phyloP scores from a whole-genome alignment of 2,888 invertebrate genomes.

The Neoascia interrupta region DNA sequence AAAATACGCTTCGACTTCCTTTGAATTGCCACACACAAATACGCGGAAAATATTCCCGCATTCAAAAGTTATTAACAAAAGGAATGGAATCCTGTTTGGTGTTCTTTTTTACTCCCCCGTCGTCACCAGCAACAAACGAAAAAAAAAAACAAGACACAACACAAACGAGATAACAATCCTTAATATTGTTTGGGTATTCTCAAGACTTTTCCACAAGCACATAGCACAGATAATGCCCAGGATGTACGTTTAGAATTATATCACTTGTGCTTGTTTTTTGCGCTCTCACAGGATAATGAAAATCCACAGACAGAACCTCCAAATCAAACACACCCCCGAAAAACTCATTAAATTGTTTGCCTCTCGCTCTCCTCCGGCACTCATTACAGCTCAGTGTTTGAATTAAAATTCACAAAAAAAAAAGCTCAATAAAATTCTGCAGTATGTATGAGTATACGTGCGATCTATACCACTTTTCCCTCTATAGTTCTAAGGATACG shows the following conservation, averaged over 20 bases:
- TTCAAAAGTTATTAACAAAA: constrained; percentile 43
- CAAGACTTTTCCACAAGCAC: constrained; percentile 20
- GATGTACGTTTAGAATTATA: too few species aligned
- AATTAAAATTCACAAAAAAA: constrained; percentile 42
- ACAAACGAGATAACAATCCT: constrained; percentile 25
- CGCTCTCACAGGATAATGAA: constrained; percentile 36
- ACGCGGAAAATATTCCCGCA: constrained; percentile 21
- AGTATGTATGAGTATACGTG: too few species aligned
- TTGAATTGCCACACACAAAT: constrained; percentile 5
- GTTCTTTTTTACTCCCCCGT: neutral
- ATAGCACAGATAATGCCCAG: constrained; percentile 15
- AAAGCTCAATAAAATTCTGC: too few species aligned
- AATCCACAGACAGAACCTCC: constrained; percentile 34
- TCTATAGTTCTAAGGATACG: too few species aligned
- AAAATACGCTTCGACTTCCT: too few species aligned
- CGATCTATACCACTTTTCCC: too few species aligned
- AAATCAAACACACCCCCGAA: constrained; percentile 47
- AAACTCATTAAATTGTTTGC: constrained; percentile 58
- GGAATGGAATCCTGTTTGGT: constrained; percentile 10
- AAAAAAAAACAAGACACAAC: too few species aligned
- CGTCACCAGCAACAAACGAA: too few species aligned
- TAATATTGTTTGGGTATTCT: constrained; percentile 32
- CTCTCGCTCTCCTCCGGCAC: neutral
- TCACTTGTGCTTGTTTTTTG: constrained; percentile 14
- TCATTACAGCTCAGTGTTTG: constrained; percentile 33